A percentile compares a stretch with the other conserved stretches of the same genome.
Evolutionary conservation across 2,113 vertebrate species (phyloP).

Genomic region (Cygnus atratus): DNA sequence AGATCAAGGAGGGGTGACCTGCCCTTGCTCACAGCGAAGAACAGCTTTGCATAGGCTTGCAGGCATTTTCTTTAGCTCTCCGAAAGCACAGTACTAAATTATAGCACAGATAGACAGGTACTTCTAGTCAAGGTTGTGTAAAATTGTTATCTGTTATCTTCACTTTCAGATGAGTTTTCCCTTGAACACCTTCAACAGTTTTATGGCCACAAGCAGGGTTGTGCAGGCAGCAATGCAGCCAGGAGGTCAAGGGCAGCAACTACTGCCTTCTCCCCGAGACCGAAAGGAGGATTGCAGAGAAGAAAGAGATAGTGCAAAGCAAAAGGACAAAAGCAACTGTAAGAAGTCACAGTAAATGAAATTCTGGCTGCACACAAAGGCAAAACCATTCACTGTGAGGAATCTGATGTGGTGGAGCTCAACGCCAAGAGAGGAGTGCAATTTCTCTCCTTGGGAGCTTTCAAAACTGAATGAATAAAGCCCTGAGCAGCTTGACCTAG

Average conservation of each 20-base stretch:
- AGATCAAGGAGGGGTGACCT: background rate
- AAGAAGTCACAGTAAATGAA: background rate
- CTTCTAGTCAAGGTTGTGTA: background rate
- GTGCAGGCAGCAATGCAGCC: background rate
- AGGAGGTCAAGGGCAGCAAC: background rate
- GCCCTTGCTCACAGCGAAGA: background rate
- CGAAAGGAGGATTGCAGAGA: background rate
- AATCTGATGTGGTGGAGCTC: background rate
- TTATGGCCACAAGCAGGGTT: background rate
- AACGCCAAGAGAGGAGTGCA: background rate
- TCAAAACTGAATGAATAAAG: background rate
- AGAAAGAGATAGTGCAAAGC: background rate
- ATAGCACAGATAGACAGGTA: background rate
- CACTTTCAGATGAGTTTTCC: background rate
- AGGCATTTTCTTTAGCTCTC: background rate
- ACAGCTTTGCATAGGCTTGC: accelerated
- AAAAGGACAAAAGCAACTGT: background rate
- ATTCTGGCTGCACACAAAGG: background rate
- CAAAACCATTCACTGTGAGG: background rate
- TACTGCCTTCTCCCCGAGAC: background rate
- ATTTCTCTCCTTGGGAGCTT: background rate
- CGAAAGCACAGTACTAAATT: background rate
- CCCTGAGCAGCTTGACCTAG: background rate
- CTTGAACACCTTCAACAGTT: background rate
- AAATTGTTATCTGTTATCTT: accelerated